Conservation (phyloP, 2,888 invertebrate species). For the Himalopsyche kuldschensis region DNA sequence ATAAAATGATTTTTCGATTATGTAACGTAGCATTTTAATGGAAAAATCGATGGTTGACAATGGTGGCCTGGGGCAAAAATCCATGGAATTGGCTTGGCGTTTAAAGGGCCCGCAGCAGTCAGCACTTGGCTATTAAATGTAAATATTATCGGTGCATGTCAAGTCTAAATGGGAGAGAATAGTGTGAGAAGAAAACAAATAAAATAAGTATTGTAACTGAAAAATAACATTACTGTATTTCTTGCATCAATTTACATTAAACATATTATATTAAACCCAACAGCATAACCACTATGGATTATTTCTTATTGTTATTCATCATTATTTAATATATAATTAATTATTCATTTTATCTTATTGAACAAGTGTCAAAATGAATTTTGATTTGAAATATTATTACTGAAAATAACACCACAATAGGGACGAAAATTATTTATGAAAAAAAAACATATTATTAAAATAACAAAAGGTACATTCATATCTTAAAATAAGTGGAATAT, state of each 20-base stretch:
- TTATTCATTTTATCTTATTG: background rate
- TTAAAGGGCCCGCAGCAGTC: too few species aligned
- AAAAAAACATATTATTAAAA: background rate
- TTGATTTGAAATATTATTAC: background rate
- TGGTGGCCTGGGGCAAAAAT: too few species aligned
- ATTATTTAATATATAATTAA: background rate
- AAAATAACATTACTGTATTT: slow-evolving; percentile 26
- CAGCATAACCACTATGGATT: background rate
- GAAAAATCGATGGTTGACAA: too few species aligned
- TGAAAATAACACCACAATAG: background rate
- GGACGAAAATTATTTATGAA: background rate
- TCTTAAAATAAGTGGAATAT: background rate
- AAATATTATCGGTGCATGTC: too few species aligned
- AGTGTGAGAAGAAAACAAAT: background rate
- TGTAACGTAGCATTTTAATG: too few species aligned
- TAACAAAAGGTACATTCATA: background rate
- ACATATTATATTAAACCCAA: slow-evolving; percentile 13
- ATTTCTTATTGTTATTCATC: slow-evolving; percentile 2
- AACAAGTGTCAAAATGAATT: background rate
- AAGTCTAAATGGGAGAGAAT: too few species aligned
- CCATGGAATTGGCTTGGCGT: too few species aligned
- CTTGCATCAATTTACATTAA: slow-evolving; percentile 16
- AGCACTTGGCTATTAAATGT: too few species aligned
- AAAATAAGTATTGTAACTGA: slow-evolving; percentile 16
- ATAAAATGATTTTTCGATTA: too few species aligned